A percentile compares a stretch with the other conserved stretches of the same genome.
Conservation (phyloP, 2,797 vertebrate genomes). For the Poeciliopsis presidionis region DNA sequence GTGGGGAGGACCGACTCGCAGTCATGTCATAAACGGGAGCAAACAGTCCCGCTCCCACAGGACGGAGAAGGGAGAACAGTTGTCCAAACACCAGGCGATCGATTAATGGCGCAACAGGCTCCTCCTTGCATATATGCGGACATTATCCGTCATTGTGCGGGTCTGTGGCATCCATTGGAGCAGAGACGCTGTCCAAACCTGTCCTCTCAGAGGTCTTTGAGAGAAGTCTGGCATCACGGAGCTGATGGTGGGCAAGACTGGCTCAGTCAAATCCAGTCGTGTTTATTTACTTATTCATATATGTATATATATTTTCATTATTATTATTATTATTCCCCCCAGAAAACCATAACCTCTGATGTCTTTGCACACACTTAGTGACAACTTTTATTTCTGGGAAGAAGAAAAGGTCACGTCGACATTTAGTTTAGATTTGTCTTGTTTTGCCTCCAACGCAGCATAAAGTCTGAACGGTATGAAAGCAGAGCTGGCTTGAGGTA, state of each 20-base stretch:
- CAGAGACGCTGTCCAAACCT: constrained; percentile 21
- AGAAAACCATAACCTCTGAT: neutral
- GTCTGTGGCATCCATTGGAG: constrained; percentile 28
- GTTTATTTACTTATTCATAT: too few relatives aligned
- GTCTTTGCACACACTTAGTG: neutral
- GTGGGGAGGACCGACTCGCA: neutral
- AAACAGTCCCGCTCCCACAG: neutral
- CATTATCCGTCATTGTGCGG: constrained; percentile 45
- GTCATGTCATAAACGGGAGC: neutral
- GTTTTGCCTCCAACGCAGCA: neutral
- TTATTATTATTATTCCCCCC: too few relatives aligned
- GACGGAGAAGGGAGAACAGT: constrained; percentile 41
- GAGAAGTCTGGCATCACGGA: neutral
- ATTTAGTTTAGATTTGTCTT: neutral
- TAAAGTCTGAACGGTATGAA: neutral
- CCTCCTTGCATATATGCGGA: constrained; percentile 13
- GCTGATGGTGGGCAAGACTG: neutral
- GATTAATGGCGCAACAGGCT: constrained; percentile 61
- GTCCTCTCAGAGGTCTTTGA: constrained; percentile 4
- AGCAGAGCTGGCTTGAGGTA: neutral
- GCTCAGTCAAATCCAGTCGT: neutral
- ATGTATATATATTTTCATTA: too few relatives aligned
- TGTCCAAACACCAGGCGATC: constrained; percentile 61
- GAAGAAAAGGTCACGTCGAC: neutral
- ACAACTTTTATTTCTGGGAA: neutral